Evolutionary conservation across 2,888 invertebrate genomes (phyloP).

Genomic region (Cybosia mesomella): DNA sequence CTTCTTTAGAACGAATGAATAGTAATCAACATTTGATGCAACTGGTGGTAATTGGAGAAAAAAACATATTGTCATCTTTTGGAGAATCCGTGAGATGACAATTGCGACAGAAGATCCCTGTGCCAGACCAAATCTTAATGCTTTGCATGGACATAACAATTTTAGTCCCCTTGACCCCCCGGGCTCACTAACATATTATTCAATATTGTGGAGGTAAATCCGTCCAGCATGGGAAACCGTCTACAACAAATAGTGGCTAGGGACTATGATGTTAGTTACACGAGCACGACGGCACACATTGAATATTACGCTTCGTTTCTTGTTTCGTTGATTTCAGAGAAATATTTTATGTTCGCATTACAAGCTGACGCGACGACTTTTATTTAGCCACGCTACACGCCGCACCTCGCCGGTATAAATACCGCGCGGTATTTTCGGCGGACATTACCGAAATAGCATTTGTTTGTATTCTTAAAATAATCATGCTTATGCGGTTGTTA

Average conservation of each 20-base stretch:
- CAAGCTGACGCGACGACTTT: background rate
- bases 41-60: too few species aligned
- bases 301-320: background rate
- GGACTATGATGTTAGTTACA: background rate
- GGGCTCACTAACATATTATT: too few species aligned
- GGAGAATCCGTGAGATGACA: too few species aligned
- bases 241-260: background rate
- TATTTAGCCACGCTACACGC: background rate
- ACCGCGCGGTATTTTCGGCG: conserved; percentile 37
- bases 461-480: conserved; percentile 45
- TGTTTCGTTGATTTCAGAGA: background rate
- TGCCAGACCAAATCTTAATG: too few species aligned
- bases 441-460: conserved; percentile 36
- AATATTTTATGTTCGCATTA: background rate
- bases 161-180: too few species aligned
- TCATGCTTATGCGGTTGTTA: background rate
- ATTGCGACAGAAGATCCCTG: too few species aligned
- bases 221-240: too few species aligned
- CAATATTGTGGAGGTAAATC: too few species aligned
- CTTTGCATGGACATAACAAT: too few species aligned
- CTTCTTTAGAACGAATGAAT: background rate
- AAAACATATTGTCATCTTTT: too few species aligned
- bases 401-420: conserved; percentile 18
- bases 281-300: background rate
- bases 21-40: too few species aligned